These are phyloP conservation scores for Synergus umbraculus DNA, from an alignment of 2,888 invertebrate species.

Conservation along the genomic window DNA sequence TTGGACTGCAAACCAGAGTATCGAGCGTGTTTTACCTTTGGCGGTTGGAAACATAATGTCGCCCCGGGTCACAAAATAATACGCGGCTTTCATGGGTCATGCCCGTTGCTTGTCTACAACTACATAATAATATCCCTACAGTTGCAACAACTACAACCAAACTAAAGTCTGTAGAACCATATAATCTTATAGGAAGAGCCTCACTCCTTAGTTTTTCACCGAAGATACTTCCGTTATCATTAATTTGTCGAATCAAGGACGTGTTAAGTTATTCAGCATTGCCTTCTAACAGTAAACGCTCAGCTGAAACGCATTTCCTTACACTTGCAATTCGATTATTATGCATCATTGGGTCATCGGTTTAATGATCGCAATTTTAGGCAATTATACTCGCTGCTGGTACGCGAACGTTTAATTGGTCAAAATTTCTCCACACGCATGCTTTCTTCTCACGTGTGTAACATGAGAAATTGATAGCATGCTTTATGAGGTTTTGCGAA, in stretches of 20 bases:
- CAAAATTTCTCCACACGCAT: neutral
- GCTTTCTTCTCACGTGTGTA: neutral
- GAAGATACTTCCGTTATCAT: slow-evolving; percentile 24
- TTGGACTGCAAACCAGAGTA: slow-evolving; percentile 33
- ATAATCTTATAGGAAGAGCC: slow-evolving; percentile 21
- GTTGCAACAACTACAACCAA: neutral
- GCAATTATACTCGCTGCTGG: neutral
- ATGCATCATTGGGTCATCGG: neutral
- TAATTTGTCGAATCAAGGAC: slow-evolving; percentile 28
- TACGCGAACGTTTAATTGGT: neutral
- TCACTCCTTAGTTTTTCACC: slow-evolving; percentile 30
- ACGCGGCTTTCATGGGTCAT: slow-evolving; percentile 53
- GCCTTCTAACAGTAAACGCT: slow-evolving; percentile 26
- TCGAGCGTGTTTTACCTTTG: slow-evolving; percentile 54
- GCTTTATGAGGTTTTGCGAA: slow-evolving; percentile 2
- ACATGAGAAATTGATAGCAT: slow-evolving; percentile 4
- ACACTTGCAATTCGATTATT: slow-evolving; percentile 9
- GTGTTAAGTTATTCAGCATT: slow-evolving; percentile 35
- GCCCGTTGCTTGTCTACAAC: slow-evolving; percentile 47
- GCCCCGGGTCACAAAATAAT: slow-evolving; percentile 60
- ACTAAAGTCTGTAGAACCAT: neutral
- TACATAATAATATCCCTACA: neutral
- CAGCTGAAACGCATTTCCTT: neutral
- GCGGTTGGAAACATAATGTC: slow-evolving; percentile 60
- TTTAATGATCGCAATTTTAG: slow-evolving; percentile 10